Evolutionary conservation across 1,140 invertebrate genomes (phyloP).

Genomic region (Lasaia peninsularis): DNA sequence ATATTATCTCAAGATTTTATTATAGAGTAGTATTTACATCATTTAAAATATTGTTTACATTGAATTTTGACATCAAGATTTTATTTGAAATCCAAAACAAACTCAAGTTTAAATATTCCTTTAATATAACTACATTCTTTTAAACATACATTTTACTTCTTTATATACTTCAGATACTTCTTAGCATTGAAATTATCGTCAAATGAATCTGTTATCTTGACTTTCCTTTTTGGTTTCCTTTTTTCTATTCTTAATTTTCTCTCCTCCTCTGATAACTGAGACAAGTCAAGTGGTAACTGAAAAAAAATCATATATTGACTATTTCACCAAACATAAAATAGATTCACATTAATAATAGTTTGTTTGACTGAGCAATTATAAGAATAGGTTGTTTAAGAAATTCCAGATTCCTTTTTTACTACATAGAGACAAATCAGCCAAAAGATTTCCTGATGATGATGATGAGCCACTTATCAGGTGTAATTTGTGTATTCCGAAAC

Average conservation of each 20-base stretch:
- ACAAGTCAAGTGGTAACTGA: conserved; percentile 85
- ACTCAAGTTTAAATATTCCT: not conserved
- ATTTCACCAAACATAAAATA: not conserved
- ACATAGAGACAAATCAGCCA: too few species aligned
- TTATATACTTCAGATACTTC: conserved; percentile 86
- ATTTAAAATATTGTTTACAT: too few species aligned
- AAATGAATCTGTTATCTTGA: conserved; percentile 85
- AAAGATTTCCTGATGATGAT: too few species aligned
- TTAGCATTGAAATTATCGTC: conserved; percentile 88
- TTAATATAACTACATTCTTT: conserved; percentile 8
- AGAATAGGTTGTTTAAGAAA: too few species aligned
- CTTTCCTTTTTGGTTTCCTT: conserved; percentile 86
- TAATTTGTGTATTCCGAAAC: too few species aligned
- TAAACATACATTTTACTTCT: conserved; percentile 66
- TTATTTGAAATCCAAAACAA: not conserved
- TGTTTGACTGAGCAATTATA: not conserved
- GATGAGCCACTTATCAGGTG: too few species aligned
- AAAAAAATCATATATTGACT: not conserved
- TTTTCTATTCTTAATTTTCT: conserved; percentile 80
- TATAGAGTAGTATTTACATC: too few species aligned
- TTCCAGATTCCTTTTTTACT: too few species aligned
- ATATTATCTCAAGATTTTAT: too few species aligned
- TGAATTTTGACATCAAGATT: too few species aligned
- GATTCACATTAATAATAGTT: not conserved
- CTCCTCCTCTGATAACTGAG: conserved; percentile 83